Percentiles rank a stretch among this genome's conserved stretches.
Conservation (phyloP, 1,140 invertebrate genomes). For the Diorhabda elongata region DNA sequence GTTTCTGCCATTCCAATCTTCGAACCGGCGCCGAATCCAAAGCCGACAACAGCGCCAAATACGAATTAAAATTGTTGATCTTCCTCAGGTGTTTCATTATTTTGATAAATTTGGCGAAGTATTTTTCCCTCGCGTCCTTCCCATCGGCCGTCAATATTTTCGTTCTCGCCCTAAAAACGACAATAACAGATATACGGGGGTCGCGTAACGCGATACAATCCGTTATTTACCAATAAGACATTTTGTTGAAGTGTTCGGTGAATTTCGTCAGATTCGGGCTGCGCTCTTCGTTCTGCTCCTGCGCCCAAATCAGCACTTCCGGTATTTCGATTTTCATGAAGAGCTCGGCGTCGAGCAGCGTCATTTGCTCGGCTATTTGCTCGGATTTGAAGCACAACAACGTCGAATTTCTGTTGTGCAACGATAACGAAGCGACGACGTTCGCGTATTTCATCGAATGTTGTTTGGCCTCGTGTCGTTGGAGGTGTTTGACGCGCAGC, state of each 20-base stretch:
- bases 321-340: slow-evolving; percentile 97
- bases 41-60: slow-evolving; percentile 92
- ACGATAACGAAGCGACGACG: slow-evolving; percentile 32
- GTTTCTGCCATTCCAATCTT: slow-evolving; percentile 90
- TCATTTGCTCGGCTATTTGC: slow-evolving; percentile 96
- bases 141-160: slow-evolving; percentile 75
- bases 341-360: slow-evolving; percentile 88
- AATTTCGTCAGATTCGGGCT: slow-evolving; percentile 95
- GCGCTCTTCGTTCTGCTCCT: slow-evolving; percentile 94
- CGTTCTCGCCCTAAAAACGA: slow-evolving; percentile 64
- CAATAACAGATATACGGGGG: neutral
- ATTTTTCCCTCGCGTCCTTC: slow-evolving; percentile 91
- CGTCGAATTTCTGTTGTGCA: slow-evolving; percentile 58
- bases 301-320: slow-evolving; percentile 94
- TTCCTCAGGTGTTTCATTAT: slow-evolving; percentile 97
- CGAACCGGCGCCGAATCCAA: slow-evolving; percentile 94
- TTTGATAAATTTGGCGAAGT: slow-evolving; percentile 95
- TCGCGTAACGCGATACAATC: neutral
- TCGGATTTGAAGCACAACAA: slow-evolving; percentile 91
- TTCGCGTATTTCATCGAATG: slow-evolving; percentile 27
- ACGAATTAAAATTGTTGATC: slow-evolving; percentile 98
- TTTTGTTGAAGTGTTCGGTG: slow-evolving; percentile 99
- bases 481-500: slow-evolving; percentile 82
- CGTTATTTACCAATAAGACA: slow-evolving; percentile 85
- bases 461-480: slow-evolving; percentile 72